A percentile compares a stretch with the other conserved stretches of the same genome.
phyloP scores from a whole-genome alignment of 2,113 vertebrate genomes.

The Isichthys henryi region DNA sequence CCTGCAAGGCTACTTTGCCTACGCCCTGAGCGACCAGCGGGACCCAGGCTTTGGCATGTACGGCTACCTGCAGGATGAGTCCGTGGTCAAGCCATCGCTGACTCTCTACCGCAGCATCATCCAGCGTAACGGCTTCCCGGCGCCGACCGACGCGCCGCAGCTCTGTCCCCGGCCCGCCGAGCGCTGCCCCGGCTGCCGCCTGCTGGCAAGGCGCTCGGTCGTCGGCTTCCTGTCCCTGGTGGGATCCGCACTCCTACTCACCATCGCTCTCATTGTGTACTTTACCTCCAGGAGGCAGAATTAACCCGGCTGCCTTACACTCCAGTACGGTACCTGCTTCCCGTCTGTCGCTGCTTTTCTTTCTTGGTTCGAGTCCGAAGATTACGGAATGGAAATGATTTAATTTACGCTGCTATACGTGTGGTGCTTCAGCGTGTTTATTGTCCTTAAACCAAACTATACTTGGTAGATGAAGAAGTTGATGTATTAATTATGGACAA shows the following conservation, averaged over 20 bases:
- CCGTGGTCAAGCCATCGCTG: conserved; percentile 75
- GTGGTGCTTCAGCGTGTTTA: not conserved
- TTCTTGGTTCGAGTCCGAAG: not conserved
- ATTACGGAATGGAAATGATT: not conserved
- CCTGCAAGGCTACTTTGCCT: conserved; percentile 88
- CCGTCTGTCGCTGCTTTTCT: not conserved
- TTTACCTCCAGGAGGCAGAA: conserved; percentile 70
- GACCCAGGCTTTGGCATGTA: conserved; percentile 83
- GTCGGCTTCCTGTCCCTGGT: conserved; percentile 76
- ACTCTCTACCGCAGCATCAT: conserved; percentile 81
- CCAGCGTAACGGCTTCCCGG: conserved; percentile 74
- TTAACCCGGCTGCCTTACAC: conserved; percentile 40
- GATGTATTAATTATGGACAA: not conserved
- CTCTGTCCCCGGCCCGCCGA: conserved; percentile 57
- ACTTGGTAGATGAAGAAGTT: not conserved
- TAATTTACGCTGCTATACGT: not conserved
- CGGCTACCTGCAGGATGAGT: conserved; percentile 67
- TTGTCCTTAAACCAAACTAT: not conserved
- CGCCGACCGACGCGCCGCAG: conserved; percentile 36
- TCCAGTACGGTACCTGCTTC: not conserved
- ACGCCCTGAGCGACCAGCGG: conserved; percentile 78
- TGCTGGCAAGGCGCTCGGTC: conserved; percentile 67
- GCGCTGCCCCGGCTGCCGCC: conserved; percentile 54
- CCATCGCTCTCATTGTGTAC: conserved; percentile 73
- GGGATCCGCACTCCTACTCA: conserved; percentile 68